Conservation (phyloP, 2,797 vertebrate species). For the Triplophysa bombifrons region DNA sequence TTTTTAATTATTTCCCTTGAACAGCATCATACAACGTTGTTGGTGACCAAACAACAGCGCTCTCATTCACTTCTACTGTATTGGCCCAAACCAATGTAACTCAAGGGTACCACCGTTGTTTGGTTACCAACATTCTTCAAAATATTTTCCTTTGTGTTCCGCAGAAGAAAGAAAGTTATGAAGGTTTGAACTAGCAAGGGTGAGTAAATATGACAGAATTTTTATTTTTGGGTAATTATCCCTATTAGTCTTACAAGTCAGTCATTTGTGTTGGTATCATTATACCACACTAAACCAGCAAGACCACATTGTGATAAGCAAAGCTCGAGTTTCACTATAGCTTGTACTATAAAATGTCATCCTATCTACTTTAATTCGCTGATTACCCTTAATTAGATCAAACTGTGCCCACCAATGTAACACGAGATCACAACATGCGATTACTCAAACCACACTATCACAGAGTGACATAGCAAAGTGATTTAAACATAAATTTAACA, state of each 20-base stretch:
- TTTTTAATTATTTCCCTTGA: neutral
- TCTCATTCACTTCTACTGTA: no score
- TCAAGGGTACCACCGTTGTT: no score
- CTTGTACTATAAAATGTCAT: slow-evolving; percentile 18
- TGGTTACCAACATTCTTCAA: no score
- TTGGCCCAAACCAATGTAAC: no score
- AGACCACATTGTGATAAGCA: slow-evolving; percentile 38
- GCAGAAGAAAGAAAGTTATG: no score
- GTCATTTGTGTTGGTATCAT: slow-evolving; percentile 15
- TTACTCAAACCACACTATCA: neutral
- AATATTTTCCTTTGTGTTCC: no score
- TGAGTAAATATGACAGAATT: no score
- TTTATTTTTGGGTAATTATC: no score
- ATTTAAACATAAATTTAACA: neutral
- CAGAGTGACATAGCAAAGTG: neutral
- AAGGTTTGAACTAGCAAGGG: no score
- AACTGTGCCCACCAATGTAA: slow-evolving; percentile 15
- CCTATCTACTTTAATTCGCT: slow-evolving; percentile 17
- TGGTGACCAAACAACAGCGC: no score
- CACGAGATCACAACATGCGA: slow-evolving; percentile 26
- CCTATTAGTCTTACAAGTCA: neutral
- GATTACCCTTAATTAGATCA: slow-evolving; percentile 36
- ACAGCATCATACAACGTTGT: neutral
- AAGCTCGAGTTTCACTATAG: slow-evolving; percentile 39
- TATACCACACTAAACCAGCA: slow-evolving; percentile 37